Conservation (phyloP, 2,888 invertebrate species). For the Polietes domitor region DNA sequence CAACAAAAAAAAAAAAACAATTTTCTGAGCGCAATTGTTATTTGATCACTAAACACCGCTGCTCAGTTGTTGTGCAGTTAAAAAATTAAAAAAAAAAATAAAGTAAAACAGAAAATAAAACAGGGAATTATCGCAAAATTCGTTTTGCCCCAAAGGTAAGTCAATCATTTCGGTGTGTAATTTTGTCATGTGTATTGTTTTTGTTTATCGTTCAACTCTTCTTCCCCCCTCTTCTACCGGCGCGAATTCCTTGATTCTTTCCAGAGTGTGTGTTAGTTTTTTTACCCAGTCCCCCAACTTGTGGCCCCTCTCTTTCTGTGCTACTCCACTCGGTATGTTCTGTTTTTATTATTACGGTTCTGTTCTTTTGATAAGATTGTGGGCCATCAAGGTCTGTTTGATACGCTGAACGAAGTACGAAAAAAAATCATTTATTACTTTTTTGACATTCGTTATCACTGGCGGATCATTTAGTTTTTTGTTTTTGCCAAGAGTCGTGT, state of each 20-base stretch:
- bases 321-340: neutral
- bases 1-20: neutral
- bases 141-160: slow-evolving; percentile 1
- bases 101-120: neutral
- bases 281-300: slow-evolving; percentile 2
- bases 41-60: neutral
- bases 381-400: slow-evolving; percentile 53
- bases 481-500: neutral
- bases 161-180: neutral
- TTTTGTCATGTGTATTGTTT: slow-evolving; percentile 11
- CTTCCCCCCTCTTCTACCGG: neutral
- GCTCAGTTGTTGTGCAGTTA: neutral
- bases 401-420: slow-evolving; percentile 1
- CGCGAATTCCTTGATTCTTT: slow-evolving; percentile 18
- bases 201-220: neutral
- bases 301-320: slow-evolving; percentile 7
- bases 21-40: neutral
- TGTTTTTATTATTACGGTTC: slow-evolving; percentile 1
- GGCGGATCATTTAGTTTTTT: slow-evolving; percentile 15
- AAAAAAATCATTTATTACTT: slow-evolving; percentile 20
- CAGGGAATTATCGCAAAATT: neutral
- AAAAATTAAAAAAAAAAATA: neutral
- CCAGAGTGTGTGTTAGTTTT: neutral
- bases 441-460: slow-evolving; percentile 28
- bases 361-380: slow-evolving; percentile 59